Conservation (phyloP, 2,113 vertebrate species). For the Scatophagus argus region DNA sequence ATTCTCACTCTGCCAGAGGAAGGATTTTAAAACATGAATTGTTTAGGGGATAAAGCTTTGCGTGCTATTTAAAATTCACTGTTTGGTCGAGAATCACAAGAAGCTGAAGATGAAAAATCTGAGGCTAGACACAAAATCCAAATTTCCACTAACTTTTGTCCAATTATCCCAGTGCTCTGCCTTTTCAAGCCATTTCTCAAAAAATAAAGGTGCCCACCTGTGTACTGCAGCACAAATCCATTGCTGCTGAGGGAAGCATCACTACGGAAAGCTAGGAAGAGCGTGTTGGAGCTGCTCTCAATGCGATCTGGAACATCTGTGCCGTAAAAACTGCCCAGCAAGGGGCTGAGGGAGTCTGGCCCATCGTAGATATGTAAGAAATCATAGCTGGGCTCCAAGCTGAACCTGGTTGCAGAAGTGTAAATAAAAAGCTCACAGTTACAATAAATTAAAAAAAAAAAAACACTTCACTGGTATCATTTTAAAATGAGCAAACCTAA, state of each 20-base stretch:
- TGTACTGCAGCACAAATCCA: slow-evolving; percentile 96
- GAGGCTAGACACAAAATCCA: neutral
- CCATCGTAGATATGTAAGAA: slow-evolving; percentile 98
- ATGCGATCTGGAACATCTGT: slow-evolving; percentile 92
- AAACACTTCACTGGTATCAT: neutral
- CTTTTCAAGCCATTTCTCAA: neutral
- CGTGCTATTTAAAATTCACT: slow-evolving; percentile 39
- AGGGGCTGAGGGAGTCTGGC: slow-evolving; percentile 92
- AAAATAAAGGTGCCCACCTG: slow-evolving; percentile 82
- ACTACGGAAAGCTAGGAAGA: slow-evolving; percentile 97
- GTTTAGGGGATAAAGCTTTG: slow-evolving; percentile 38
- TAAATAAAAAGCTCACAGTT: neutral
- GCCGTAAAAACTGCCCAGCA: slow-evolving; percentile 96
- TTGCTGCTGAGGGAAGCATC: slow-evolving; percentile 96
- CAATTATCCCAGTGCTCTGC: neutral
- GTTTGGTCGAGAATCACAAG: slow-evolving; percentile 37
- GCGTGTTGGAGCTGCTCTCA: slow-evolving; percentile 95
- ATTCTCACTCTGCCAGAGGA: slow-evolving; percentile 45
- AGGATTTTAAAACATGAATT: slow-evolving; percentile 47
- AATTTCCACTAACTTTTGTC: slow-evolving; percentile 3
- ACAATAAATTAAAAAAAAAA: neutral
- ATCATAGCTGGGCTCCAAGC: slow-evolving; percentile 97
- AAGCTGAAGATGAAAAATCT: slow-evolving; percentile 17
- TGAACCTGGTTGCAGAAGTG: slow-evolving; percentile 87
- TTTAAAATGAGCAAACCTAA: neutral